Evolutionary conservation across 1,140 invertebrate genomes (phyloP), one percentile per base, ranked within the genome.

Genomic region (Drosophila truncata): DNA sequence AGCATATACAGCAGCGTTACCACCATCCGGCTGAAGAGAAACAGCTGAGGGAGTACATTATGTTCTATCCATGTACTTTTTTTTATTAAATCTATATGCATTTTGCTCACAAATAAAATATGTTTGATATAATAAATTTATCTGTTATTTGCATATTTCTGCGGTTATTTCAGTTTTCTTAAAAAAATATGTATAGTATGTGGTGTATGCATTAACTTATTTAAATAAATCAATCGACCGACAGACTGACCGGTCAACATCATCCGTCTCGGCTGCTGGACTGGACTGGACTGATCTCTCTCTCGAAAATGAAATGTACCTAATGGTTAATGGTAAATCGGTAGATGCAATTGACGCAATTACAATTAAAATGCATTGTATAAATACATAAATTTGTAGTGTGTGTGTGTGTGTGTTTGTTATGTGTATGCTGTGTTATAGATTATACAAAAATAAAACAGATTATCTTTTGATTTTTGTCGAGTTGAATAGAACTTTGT

Each of bases 381-480:
- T 84, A 76, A 85, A 81, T 84, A 81, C 82, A 84, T 80, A 79
- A 60, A 83, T 66, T 64, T 75, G 52, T 73, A 78, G 61, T 76
- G 62, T 47, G 75, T 41, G 54, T 31, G 27, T 29, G 27, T 29
- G n/a, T 29, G 8, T 73, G 18, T 47, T 47, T 80, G 64, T 55
- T 73, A 14, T 47, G 55, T 80, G 64, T 55, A 63, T 61, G 59
- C 29, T 65, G 42, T 65, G 69, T 66, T 81, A 80, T 87, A 85
- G 86, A 77, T 77, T 90, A 82, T 90, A 90, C 86, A 90, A 90
- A 90, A 90, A 90, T 90, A 90, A 90, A 90, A 91, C 85, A 91
- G 85, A 85, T 88, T 90, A 81, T 85, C 79, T 91, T 91, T 91
- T 91, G 86, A 91, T 91, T 91, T 91, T 87, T 80, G 82, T 91